phyloP scores from a whole-genome alignment of 2,888 invertebrate species.

The Agrochola lota region DNA sequence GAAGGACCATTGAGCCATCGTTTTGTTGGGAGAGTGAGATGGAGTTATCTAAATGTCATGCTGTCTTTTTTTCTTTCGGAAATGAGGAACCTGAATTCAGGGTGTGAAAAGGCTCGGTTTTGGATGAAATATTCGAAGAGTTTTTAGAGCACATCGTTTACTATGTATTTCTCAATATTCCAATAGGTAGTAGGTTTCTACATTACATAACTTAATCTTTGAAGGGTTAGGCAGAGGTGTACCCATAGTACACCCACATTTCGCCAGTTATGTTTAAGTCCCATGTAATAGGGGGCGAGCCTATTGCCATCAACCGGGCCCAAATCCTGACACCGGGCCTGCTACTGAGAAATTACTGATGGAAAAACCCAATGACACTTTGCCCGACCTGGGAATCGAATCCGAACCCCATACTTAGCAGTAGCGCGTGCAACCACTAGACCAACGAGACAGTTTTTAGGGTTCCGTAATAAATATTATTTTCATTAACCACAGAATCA shows the following conservation, averaged over 20 bases:
- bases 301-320: no score
- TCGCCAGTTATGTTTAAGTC: no score
- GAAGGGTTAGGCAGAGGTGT: no score
- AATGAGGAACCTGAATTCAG: slow-evolving; percentile 1
- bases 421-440: no score
- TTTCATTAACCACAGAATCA: slow-evolving; percentile 16
- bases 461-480: background rate
- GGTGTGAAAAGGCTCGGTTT: background rate
- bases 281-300: no score
- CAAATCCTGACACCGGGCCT: no score
- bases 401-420: background rate
- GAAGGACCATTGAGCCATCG: slow-evolving; percentile 16
- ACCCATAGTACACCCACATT: no score
- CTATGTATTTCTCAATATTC: background rate
- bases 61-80: slow-evolving; percentile 4
- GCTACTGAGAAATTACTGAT: background rate
- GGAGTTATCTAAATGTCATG: background rate
- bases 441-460: background rate
- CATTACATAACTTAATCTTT: background rate
- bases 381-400: background rate
- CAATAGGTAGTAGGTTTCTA: background rate
- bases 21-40: slow-evolving; percentile 19
- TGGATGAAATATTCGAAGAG: background rate
- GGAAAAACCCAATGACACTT: background rate
- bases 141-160: background rate